Percentiles rank a stretch among this genome's conserved stretches.
Conservation (phyloP, 2,113 vertebrate species). For the Cynocephalus volans region DNA sequence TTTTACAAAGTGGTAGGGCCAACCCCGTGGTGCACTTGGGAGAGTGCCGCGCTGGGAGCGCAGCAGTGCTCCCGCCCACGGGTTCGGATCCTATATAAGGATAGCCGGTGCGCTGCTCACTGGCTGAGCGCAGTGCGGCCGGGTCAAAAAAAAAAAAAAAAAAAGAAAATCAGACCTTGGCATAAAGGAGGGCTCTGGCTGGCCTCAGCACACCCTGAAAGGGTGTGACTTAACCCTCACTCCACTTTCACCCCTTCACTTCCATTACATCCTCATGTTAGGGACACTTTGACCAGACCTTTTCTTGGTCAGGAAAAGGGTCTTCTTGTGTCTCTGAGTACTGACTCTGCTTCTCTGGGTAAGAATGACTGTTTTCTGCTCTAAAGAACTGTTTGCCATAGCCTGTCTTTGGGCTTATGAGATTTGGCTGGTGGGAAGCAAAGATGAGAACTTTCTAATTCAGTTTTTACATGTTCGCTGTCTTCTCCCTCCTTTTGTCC, state of each 20-base stretch:
- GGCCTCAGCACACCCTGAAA: neutral
- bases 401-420: neutral
- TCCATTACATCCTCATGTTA: neutral
- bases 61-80: no score
- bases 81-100: no score
- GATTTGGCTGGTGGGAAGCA: constrained; percentile 15
- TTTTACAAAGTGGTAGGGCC: no score
- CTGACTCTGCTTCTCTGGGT: neutral
- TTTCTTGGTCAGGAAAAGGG: neutral
- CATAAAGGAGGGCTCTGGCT: neutral
- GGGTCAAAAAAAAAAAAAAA: no score
- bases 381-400: neutral
- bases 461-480: neutral
- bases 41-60: no score
- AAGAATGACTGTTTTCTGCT: neutral
- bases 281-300: neutral
- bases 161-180: neutral
- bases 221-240: neutral
- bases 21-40: no score
- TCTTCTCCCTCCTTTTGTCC: constrained; percentile 57
- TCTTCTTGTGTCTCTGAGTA: neutral
- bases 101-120: no score
- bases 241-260: neutral
- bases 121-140: no score
- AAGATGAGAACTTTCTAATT: constrained; percentile 37